A percentile compares a stretch with the other conserved stretches of the same genome.
Conservation (phyloP, 2,113 vertebrate genomes). For the Pycnonotus jocosus region DNA sequence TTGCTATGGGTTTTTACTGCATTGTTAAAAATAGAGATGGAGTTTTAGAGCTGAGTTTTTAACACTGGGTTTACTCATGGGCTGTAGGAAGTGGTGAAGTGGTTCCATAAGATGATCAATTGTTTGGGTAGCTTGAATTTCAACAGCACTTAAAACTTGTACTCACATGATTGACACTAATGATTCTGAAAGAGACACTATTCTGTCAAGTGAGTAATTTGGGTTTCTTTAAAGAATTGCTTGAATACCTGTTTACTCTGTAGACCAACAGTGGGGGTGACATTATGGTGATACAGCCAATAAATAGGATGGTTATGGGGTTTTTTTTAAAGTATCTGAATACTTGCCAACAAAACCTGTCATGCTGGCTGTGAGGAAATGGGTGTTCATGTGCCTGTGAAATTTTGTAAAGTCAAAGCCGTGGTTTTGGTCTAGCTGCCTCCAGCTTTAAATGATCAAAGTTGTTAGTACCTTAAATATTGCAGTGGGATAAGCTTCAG, state of each 20-base stretch:
- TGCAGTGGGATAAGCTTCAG: not conserved
- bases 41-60: not conserved
- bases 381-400: not conserved
- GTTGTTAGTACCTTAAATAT: not conserved
- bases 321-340: not conserved
- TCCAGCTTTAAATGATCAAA: not conserved
- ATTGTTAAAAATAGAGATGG: not conserved
- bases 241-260: not conserved
- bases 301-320: not conserved
- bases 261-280: not conserved
- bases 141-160: conserved; percentile 37
- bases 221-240: not conserved
- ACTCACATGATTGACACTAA: conserved; percentile 61
- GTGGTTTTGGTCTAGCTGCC: not conserved
- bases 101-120: conserved; percentile 17
- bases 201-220: conserved; percentile 30
- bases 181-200: conserved; percentile 30
- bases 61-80: not conserved
- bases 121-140: conserved; percentile 43
- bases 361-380: not conserved
- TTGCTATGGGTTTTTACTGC: not conserved
- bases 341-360: not conserved
- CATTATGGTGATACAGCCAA: not conserved
- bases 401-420: not conserved
- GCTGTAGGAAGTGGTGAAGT: not conserved